Evolutionary conservation across 2,113 vertebrate species (phyloP).

Genomic region (Lophura nycthemera): DNA sequence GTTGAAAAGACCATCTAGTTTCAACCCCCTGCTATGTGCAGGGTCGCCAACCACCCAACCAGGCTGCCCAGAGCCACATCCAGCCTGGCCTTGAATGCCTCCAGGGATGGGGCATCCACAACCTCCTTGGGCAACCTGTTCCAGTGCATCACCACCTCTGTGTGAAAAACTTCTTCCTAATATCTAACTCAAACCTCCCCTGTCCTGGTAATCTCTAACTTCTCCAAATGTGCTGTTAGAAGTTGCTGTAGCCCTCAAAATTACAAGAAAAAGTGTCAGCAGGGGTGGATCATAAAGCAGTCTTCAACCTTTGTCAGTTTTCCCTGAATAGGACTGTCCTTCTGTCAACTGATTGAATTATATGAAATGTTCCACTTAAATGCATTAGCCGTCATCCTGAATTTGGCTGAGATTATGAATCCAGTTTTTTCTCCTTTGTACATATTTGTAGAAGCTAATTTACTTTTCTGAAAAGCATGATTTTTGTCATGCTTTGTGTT

Average conservation of each 20-base stretch:
- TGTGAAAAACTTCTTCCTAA: no score
- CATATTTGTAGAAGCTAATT: neutral
- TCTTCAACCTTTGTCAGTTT: neutral
- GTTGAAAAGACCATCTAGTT: no score
- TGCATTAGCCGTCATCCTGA: neutral
- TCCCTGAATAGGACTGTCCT: no score
- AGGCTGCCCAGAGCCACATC: no score
- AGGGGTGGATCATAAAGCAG: neutral
- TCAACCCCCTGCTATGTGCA: no score
- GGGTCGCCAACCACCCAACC: no score
- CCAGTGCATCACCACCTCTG: no score
- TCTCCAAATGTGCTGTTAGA: neutral
- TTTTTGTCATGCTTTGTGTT: neutral
- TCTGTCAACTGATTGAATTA: neutral
- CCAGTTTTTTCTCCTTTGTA: neutral
- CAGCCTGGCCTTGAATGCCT: no score
- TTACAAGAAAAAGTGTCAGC: neutral
- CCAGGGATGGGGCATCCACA: no score
- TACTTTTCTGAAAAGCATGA: neutral
- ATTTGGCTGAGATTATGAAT: neutral
- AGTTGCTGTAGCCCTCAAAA: neutral
- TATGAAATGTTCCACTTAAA: neutral
- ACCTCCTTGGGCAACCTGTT: no score
- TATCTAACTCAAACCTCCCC: no score
- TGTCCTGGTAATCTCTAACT: neutral